Base-by-base conservation (phyloP, 2,888 invertebrate species). In the Himalopsyche anomala region DNA sequence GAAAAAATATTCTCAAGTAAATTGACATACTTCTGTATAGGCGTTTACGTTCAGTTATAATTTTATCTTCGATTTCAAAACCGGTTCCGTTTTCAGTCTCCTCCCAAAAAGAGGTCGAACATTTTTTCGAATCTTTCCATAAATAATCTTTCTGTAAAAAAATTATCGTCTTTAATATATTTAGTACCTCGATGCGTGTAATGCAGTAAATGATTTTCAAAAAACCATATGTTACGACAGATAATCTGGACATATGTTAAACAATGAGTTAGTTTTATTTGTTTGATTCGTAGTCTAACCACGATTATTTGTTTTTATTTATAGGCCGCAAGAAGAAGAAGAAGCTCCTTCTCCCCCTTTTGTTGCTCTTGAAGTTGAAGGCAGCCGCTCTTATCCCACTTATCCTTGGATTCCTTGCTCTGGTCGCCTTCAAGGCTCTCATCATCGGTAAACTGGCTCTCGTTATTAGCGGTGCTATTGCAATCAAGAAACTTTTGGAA, bases 381-480 rank as follows among this genome's bases (percentile, higher is more conserved):
- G 95, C 95, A 86, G 96, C 96, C 89, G 95, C 96, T 51, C 93
- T 97, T 88, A 95, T 96, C 89, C 97, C 97, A 51, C 92, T 97
- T 89, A 95, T 96, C 90, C 94, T 97, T 86, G 97, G 96, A 89
- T 94, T 93, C 89, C 94, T 97, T 90, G 97, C 96, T 84, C 93
- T 97, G 88, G 94, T 97, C 80, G 96, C 97, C 74, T 94, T 97
- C 94, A 97, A 97, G 94, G 97, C 97, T 88, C 94, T 97, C 89
- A 92, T 97, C 90, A 94, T 97, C 89, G 97, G 96, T 90, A 97
- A 97, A 93, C 95, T 97, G 88, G 97, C 97, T 5, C 93, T 97
- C 38, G 93, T 97, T 85, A 94, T 97, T 88, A 95, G 96, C 83
- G 95, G 94, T 87, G 94, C 97, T 87, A 94, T 97, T 87, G 92